Percentiles rank a stretch among this genome's conserved stretches.
Conservation (phyloP, 2,888 invertebrate species). For the Tineola bisselliella region DNA sequence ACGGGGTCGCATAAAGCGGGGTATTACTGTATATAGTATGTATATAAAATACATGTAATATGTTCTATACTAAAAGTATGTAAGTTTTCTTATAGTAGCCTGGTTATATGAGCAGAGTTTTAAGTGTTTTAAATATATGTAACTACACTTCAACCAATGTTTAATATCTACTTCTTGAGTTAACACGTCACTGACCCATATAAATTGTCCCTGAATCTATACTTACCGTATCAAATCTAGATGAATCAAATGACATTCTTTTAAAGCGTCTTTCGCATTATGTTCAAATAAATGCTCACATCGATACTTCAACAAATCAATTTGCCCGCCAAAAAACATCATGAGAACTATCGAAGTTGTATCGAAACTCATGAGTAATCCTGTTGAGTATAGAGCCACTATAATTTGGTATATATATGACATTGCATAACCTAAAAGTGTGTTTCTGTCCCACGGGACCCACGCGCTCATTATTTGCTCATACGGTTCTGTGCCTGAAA, state of each 20-base stretch:
- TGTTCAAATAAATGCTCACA: slow-evolving; percentile 34
- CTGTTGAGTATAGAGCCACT: slow-evolving; percentile 44
- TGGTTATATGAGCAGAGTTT: too few species aligned
- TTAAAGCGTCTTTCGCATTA: slow-evolving; percentile 27
- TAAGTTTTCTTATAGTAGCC: too few species aligned
- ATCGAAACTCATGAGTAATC: slow-evolving; percentile 55
- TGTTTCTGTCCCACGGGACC: slow-evolving; percentile 41
- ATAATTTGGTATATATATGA: slow-evolving; percentile 41
- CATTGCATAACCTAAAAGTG: slow-evolving; percentile 30
- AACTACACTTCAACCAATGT: too few species aligned
- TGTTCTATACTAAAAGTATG: too few species aligned
- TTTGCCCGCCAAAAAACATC: slow-evolving; percentile 49
- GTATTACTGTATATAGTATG: too few species aligned
- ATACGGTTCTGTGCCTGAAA: neutral
- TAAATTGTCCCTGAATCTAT: too few species aligned
- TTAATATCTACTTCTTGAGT: too few species aligned
- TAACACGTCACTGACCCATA: too few species aligned
- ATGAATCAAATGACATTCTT: slow-evolving; percentile 40
- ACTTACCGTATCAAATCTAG: slow-evolving; percentile 45
- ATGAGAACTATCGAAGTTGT: slow-evolving; percentile 49
- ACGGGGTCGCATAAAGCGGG: too few species aligned
- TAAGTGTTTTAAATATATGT: too few species aligned
- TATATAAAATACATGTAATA: too few species aligned
- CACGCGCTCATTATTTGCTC: neutral
- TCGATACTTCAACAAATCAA: slow-evolving; percentile 41